Percentiles rank a stretch among this genome's conserved stretches.
phyloP scores from a whole-genome alignment of 2,113 vertebrate genomes.

The Nymphicus hollandicus region DNA sequence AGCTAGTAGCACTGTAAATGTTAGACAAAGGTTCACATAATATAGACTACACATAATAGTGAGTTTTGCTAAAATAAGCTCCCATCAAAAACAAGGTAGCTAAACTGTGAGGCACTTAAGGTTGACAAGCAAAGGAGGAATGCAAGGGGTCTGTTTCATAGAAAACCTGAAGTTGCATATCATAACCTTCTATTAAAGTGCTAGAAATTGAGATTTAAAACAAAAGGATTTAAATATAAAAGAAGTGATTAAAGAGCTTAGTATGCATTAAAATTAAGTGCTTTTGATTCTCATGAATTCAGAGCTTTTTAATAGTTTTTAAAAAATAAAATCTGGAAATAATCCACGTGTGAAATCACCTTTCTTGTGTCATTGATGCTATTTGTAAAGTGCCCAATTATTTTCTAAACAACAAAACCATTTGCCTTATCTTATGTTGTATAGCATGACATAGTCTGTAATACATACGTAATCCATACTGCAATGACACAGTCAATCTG shows the following conservation, averaged over 20 bases:
- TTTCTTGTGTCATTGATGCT: conserved; percentile 56
- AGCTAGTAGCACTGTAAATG: conserved; percentile 37
- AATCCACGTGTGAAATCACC: conserved; percentile 28
- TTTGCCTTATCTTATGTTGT: conserved; percentile 68
- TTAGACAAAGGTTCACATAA: conserved; percentile 3
- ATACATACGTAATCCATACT: conserved; percentile 21
- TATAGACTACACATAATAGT: conserved; percentile 15
- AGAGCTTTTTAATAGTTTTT: conserved; percentile 37
- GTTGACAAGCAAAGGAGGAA: conserved; percentile 66
- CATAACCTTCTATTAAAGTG: conserved; percentile 71
- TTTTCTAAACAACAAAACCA: conserved; percentile 64
- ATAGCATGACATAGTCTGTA: neutral
- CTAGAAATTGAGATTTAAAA: conserved; percentile 64
- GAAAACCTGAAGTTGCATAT: conserved; percentile 69
- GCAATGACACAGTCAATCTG: conserved; percentile 8
- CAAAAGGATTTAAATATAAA: conserved; percentile 61
- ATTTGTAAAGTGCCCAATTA: conserved; percentile 68
- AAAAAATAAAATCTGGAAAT: conserved; percentile 39
- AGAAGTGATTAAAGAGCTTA: conserved; percentile 59
- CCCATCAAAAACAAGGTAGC: conserved; percentile 65
- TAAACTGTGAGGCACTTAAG: conserved; percentile 78
- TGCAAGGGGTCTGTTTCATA: conserved; percentile 49
- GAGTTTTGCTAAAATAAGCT: conserved; percentile 63
- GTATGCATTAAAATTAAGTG: conserved; percentile 58
- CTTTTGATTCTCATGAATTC: conserved; percentile 50